Evolutionary conservation across 2,797 vertebrate species (phyloP).

Genomic region (Bovichtus variegatus): DNA sequence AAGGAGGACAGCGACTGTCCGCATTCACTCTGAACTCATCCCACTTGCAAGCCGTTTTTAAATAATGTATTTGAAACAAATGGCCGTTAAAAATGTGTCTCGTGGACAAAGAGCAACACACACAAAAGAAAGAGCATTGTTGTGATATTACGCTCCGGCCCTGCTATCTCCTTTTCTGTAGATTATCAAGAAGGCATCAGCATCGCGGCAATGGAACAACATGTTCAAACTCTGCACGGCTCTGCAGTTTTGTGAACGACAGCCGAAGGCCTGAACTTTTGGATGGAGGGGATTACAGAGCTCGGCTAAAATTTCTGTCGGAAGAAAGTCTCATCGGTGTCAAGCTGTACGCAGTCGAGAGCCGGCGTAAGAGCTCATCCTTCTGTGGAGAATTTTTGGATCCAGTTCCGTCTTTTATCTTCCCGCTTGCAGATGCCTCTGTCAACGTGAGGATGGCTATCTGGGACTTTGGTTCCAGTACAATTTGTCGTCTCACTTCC

Average conservation of each 20-base stretch:
- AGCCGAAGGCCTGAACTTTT: constrained; percentile 59
- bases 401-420: constrained; percentile 77
- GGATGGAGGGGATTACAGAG: constrained; percentile 72
- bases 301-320: constrained; percentile 65
- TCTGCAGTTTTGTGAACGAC: constrained; percentile 47
- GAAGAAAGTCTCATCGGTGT: constrained; percentile 70
- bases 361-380: constrained; percentile 68
- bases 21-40: constrained; percentile 18
- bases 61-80: constrained; percentile 16
- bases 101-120: not conserved
- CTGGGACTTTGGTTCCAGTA: constrained; percentile 53
- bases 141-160: constrained; percentile 13
- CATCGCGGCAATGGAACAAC: constrained; percentile 16
- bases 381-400: constrained; percentile 75
- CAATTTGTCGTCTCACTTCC: constrained; percentile 47
- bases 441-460: constrained; percentile 69
- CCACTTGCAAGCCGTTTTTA: constrained; percentile 1
- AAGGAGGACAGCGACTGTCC: not conserved
- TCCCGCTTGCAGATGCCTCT: constrained; percentile 73
- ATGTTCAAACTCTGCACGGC: constrained; percentile 37
- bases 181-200: constrained; percentile 61
- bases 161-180: constrained; percentile 25
- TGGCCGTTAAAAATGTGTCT: constrained; percentile 14
- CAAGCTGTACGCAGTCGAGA: constrained; percentile 62
- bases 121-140: not conserved